Evolutionary conservation across 1,140 invertebrate genomes (phyloP).

Genomic region (Drosophila sp.): DNA sequence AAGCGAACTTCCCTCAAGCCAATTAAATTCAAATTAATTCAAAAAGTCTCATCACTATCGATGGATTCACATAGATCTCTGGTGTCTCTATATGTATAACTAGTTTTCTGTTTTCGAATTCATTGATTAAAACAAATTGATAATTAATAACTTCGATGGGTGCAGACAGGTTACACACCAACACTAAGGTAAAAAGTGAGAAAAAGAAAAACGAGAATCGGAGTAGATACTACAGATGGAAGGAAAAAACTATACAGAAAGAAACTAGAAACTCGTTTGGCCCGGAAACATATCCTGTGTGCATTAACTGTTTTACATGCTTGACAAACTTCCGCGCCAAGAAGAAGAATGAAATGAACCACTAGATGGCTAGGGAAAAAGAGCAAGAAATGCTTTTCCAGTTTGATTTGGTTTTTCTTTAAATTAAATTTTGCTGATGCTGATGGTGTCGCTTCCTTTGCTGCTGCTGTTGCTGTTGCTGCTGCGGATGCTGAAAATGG

Average conservation of each 20-base stretch:
- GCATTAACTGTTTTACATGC: constrained; percentile 78
- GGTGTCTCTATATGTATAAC: constrained; percentile 14
- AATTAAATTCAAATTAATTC: constrained; percentile 73
- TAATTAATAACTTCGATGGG: constrained; percentile 75
- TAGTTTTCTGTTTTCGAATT: constrained; percentile 44
- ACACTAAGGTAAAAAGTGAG: constrained; percentile 11
- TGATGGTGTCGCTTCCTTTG: constrained; percentile 34
- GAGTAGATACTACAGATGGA: background rate
- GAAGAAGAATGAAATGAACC: constrained; percentile 12
- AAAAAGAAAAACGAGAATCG: constrained; percentile 8
- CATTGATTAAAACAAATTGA: constrained; percentile 67
- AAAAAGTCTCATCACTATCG: constrained; percentile 31
- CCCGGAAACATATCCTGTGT: constrained; percentile 79
- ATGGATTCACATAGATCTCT: constrained; percentile 38
- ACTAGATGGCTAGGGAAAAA: too few species aligned
- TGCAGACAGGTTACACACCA: constrained; percentile 32
- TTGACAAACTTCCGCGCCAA: constrained; percentile 70
- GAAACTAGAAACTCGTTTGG: constrained; percentile 55
- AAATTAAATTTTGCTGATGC: constrained; percentile 7
- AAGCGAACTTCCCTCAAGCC: constrained; percentile 68
- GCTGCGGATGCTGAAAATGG: constrained; percentile 69
- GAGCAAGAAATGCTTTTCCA: constrained; percentile 40
- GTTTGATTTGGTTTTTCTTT: constrained; percentile 46
- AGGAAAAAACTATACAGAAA: too few species aligned
- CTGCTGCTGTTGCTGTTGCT: constrained; percentile 21